phyloP scores from a whole-genome alignment of 2,888 invertebrate genomes.

The Baronia brevicornis region DNA sequence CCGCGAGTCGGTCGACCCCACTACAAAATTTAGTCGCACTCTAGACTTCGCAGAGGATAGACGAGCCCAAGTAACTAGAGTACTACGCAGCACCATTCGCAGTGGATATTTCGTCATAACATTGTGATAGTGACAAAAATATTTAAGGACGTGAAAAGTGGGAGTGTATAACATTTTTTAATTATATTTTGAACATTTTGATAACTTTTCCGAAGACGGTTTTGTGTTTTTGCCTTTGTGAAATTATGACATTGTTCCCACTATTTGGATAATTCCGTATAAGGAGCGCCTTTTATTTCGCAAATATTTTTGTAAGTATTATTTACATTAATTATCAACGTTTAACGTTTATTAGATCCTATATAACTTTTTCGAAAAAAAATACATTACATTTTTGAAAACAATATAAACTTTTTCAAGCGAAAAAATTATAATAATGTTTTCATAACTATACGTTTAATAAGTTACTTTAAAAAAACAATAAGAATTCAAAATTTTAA shows the following conservation, averaged over 20 bases:
- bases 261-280: slow-evolving; percentile 70
- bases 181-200: slow-evolving; percentile 38
- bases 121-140: slow-evolving; percentile 66
- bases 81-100: slow-evolving; percentile 45
- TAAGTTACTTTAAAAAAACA: too few species aligned
- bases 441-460: too few species aligned
- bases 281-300: slow-evolving; percentile 60
- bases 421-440: slow-evolving; percentile 2
- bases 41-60: slow-evolving; percentile 48
- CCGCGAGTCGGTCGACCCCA: slow-evolving; percentile 65
- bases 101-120: slow-evolving; percentile 71
- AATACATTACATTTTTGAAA: neutral
- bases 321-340: slow-evolving; percentile 8
- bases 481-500: too few species aligned
- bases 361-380: slow-evolving; percentile 3
- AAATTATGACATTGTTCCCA: slow-evolving; percentile 62
- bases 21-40: slow-evolving; percentile 69
- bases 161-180: slow-evolving; percentile 51
- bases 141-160: slow-evolving; percentile 65
- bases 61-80: slow-evolving; percentile 48
- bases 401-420: neutral
- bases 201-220: slow-evolving; percentile 46
- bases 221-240: slow-evolving; percentile 48
- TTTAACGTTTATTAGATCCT: slow-evolving; percentile 2
- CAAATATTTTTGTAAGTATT: slow-evolving; percentile 74